Evolutionary conservation across 2,888 invertebrate genomes (phyloP).

Genomic region (Caenorhabditis sp.): DNA sequence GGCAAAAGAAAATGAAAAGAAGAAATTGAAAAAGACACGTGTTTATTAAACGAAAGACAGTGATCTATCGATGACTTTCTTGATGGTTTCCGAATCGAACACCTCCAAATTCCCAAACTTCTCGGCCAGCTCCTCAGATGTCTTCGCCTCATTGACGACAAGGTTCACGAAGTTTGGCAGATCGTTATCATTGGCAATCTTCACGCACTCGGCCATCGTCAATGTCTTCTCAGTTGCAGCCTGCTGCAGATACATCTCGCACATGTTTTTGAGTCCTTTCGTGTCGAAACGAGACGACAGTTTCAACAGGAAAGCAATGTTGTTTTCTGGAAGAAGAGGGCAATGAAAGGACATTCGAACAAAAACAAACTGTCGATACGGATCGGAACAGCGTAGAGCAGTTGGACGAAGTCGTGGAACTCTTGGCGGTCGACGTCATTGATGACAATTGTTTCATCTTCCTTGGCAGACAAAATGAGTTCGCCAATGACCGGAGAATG

Average conservation of each 20-base stretch:
- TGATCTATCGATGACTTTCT: constrained; percentile 8
- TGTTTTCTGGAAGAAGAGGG: constrained; percentile 13
- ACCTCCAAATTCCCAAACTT: constrained; percentile 2
- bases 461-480: not conserved
- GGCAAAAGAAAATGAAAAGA: not conserved
- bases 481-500: constrained; percentile 11
- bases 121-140: constrained; percentile 12
- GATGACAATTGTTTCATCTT: not conserved
- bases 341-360: not conserved
- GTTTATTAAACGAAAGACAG: constrained; percentile 17
- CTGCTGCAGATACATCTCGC: constrained; percentile 19
- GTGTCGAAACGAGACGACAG: constrained; percentile 4
- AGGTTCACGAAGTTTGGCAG: not conserved
- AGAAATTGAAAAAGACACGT: not conserved
- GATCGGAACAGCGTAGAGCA: constrained; percentile 41
- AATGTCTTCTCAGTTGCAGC: constrained; percentile 1
- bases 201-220: not conserved
- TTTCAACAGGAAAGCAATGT: constrained; percentile 21
- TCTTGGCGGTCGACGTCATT: constrained; percentile 24
- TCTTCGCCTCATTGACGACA: constrained; percentile 2
- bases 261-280: constrained; percentile 10
- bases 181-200: constrained; percentile 3
- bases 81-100: constrained; percentile 8
- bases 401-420: constrained; percentile 30
- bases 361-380: constrained; percentile 27